These are phyloP conservation scores for Leptatherina wallacei DNA, from an alignment of 2,797 vertebrate genomes.

Conservation along the genomic window DNA sequence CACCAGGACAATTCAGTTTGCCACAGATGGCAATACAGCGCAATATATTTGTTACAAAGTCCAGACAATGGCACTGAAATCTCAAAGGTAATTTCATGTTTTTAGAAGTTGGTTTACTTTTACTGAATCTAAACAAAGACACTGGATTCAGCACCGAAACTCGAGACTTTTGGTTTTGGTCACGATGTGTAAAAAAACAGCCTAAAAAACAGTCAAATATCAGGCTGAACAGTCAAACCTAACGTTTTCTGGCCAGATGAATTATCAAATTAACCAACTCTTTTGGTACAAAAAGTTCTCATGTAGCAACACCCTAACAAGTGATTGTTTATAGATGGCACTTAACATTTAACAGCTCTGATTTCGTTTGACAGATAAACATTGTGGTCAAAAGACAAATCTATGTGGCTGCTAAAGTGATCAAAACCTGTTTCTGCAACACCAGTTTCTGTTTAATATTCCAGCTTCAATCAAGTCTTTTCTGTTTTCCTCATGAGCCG, in stretches of 20 bases:
- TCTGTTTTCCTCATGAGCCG: background rate
- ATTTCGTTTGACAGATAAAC: background rate
- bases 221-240: background rate
- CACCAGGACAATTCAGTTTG: conserved; percentile 63
- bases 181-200: background rate
- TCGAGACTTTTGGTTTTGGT: conserved; percentile 1
- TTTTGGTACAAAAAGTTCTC: background rate
- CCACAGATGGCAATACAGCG: conserved; percentile 58
- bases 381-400: background rate
- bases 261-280: background rate
- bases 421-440: background rate
- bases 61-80: conserved; percentile 16
- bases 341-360: background rate
- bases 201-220: background rate
- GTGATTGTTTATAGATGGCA: background rate
- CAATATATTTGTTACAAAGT: conserved; percentile 34
- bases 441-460: background rate
- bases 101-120: conserved; percentile 24
- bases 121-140: background rate
- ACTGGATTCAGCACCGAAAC: background rate
- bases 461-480: background rate
- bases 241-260: background rate
- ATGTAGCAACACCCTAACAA: background rate
- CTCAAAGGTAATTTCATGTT: conserved; percentile 30
- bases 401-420: background rate